Base-by-base conservation (phyloP, 2,113 vertebrate species). In the Poeciliopsis occidentalis region DNA sequence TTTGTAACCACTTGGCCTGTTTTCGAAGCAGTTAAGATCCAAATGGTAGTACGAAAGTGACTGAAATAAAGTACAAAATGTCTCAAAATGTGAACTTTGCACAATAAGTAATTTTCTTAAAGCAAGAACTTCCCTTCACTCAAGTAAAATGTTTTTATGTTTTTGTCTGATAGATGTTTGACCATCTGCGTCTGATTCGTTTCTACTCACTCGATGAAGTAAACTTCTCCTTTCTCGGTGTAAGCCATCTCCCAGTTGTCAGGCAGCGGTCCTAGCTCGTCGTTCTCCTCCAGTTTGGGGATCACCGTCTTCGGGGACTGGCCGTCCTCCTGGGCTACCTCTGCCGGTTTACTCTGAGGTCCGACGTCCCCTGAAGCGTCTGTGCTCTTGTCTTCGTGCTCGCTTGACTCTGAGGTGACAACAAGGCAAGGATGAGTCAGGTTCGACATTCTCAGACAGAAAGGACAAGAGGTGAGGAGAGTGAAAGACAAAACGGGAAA, bases 161-260 rank as follows among this genome's bases (percentile, higher is more conserved):
- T 11, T 27, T 27, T 27, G 27, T 1, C 27, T 27, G 27, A 27
- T 27, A 27, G 27, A 27, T 37, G 34, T 37, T 37, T 37, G 34
- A 37, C 10, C 34, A 37, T 2, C 10, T 12, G 34, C 0, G 34
- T 41, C 39, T 41, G 39, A 41, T 41, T 41, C 3, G 1, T 41
- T 13, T 41, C 39, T 12, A 96, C 97, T 97, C 85, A 99, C 98
- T 99, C 98, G 81, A 99, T 99, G 87, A 99, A 99, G 93, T 99
- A 99, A 82, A 99, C 97, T 94, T 99, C 98, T 29, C 97, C 98
- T 80, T 99, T 99, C 91, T 99, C 98, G 6, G 98, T 99, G 86
- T 99, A 99, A 51, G 98, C 98, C 97, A 99, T 99, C 94, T 99
- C 98, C 97, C 98, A 99, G 92, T 99, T 99, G 88, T 98, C 98